Base-by-base conservation (phyloP, 2,888 invertebrate genomes). In the Osmoderma eremita region DNA sequence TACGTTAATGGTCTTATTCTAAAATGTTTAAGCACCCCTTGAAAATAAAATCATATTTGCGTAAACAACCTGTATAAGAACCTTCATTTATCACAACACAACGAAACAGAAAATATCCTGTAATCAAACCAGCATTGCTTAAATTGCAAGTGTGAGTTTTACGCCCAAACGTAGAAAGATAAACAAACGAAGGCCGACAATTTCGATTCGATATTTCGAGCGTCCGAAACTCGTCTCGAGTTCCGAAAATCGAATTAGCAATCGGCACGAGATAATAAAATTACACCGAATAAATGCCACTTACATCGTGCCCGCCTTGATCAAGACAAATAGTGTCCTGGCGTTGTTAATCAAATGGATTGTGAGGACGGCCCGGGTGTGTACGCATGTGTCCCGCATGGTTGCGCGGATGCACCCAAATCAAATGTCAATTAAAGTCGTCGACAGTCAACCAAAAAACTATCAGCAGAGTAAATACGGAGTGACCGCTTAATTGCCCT, bases 321-420 rank as follows among this genome's bases (percentile, higher is more conserved):
- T 61, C 58, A 61, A 61, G 58, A 61, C 30, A 61, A 61, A 61
- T 61, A 61, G 58, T 61, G 45, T 61, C 45, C 58, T 10, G 45
- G 13, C 15, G 58, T 45, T 45, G 58, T 58, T 58, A 58, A 58
- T 58, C 58, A 58, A 58, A 58, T 22, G 42, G 58, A 15, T 15
- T 41, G 20, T n/a, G 18, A 6, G 30, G 30, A 4, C 22, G 22
- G 22, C 15, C 36, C 41, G 15, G 12, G 17, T 15, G 24, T 17
- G 45, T 45, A 30, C 36, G 24, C 42, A 61, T 24, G 58, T 45
- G 56, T 30, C 3, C 30, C 30, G 30, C 30, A 22, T n/a, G 20
- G n/a, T 20, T 8, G 58, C 22, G 17, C n/a, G 17, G 30, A n/a
- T 61, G 13, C 45, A 45, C 58, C 58, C 58, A 61, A 42, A 30